Evolutionary conservation across 1,140 invertebrate genomes (phyloP).

Genomic region (Sycobia sp.): DNA sequence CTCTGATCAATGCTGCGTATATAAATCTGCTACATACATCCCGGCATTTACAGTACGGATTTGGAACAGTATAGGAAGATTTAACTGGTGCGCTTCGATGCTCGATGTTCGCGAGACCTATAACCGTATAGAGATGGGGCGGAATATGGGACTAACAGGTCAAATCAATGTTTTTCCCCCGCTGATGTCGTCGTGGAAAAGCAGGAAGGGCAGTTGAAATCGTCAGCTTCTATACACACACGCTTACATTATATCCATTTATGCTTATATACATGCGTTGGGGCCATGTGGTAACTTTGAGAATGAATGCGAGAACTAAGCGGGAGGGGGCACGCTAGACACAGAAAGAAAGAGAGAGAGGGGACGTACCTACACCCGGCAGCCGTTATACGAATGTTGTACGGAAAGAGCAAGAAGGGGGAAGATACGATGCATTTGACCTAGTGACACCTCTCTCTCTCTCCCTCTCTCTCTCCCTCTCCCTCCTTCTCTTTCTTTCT

Average conservation of each 20-base stretch:
- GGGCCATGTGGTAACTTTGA: slow-evolving; percentile 48
- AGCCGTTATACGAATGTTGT: no score
- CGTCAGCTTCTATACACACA: slow-evolving; percentile 29
- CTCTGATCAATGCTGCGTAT: no score
- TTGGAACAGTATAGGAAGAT: no score
- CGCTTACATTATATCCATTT: no score
- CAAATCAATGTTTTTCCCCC: neutral
- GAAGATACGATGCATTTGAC: slow-evolving; percentile 53
- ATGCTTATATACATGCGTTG: slow-evolving; percentile 21
- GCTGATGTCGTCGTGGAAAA: neutral
- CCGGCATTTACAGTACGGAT: no score
- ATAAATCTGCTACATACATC: no score
- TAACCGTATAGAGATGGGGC: no score
- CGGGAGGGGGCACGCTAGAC: slow-evolving; percentile 1
- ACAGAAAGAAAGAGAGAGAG: neutral
- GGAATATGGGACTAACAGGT: slow-evolving; percentile 16
- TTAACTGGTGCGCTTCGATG: no score
- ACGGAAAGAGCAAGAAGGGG: slow-evolving; percentile 32
- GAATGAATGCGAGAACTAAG: neutral
- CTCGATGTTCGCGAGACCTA: no score
- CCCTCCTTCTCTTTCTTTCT: slow-evolving; percentile 6
- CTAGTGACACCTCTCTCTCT: slow-evolving; percentile 55
- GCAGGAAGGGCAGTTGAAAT: slow-evolving; percentile 26
- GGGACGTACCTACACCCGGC: no score
- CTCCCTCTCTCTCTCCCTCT: slow-evolving; percentile 37